Percentiles rank a stretch among this genome's conserved stretches.
phyloP scores from a whole-genome alignment of 1,140 invertebrate genomes.

The Neocloeon triangulifer region DNA sequence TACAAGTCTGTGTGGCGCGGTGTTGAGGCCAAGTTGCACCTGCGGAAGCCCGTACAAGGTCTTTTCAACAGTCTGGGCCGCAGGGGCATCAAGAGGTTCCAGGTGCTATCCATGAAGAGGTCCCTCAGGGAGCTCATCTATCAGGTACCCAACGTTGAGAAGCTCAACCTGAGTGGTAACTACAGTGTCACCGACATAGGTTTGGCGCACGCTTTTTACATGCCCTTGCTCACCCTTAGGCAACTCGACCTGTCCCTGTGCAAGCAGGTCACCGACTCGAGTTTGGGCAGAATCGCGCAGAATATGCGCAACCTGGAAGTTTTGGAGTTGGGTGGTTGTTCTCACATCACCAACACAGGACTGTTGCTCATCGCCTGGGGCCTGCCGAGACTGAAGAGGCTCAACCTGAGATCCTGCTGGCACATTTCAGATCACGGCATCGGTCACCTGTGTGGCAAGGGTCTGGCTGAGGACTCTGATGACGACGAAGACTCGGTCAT shows the following conservation, averaged over 20 bases:
- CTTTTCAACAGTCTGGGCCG: slow-evolving; percentile 67
- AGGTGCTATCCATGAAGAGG: slow-evolving; percentile 64
- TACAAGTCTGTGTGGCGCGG: slow-evolving; percentile 80
- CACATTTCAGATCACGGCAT: slow-evolving; percentile 77
- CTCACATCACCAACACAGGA: slow-evolving; percentile 70
- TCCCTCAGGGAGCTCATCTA: slow-evolving; percentile 69
- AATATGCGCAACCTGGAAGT: slow-evolving; percentile 68
- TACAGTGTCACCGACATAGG: slow-evolving; percentile 72
- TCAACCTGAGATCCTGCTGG: slow-evolving; percentile 81
- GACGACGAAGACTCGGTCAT: neutral
- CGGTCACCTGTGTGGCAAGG: slow-evolving; percentile 59
- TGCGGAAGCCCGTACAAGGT: slow-evolving; percentile 41
- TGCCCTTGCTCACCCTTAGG: slow-evolving; percentile 38
- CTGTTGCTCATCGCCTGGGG: slow-evolving; percentile 68
- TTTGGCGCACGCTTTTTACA: slow-evolving; percentile 55
- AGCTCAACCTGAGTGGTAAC: slow-evolving; percentile 76
- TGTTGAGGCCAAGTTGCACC: slow-evolving; percentile 72
- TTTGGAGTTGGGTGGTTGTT: slow-evolving; percentile 74
- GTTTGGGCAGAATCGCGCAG: slow-evolving; percentile 59
- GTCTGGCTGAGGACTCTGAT: slow-evolving; percentile 25
- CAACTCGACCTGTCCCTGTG: slow-evolving; percentile 74
- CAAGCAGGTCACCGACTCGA: slow-evolving; percentile 80
- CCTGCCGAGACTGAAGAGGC: slow-evolving; percentile 50
- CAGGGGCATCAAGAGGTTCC: slow-evolving; percentile 67
- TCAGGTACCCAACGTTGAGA: slow-evolving; percentile 65